phyloP scores from a whole-genome alignment of 2,113 vertebrate genomes.

The Pandion haliaetus region DNA sequence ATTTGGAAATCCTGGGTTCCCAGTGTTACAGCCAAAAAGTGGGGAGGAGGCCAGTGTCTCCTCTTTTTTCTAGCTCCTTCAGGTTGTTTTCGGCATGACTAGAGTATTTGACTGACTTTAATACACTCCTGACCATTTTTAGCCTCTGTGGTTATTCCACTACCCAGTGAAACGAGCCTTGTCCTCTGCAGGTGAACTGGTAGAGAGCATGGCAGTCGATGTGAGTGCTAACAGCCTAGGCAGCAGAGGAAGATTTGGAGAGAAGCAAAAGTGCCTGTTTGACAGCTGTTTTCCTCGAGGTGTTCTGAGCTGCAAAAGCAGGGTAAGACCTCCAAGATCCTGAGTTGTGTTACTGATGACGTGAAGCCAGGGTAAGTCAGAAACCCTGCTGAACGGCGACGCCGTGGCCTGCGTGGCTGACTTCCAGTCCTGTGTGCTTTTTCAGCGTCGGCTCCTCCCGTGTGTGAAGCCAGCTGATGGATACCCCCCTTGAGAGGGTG shows the following conservation, averaged over 20 bases:
- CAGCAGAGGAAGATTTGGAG: neutral
- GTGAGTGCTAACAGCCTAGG: neutral
- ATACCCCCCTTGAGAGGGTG: neutral
- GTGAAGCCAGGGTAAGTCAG: neutral
- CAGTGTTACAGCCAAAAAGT: neutral
- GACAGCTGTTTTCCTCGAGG: neutral
- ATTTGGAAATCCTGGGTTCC: neutral
- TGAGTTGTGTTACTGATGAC: neutral
- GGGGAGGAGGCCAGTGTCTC: neutral
- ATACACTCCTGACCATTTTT: neutral
- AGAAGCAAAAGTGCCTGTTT: neutral
- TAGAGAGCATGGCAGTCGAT: neutral
- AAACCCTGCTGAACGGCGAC: accelerated
- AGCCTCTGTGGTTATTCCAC: neutral
- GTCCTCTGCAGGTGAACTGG: neutral
- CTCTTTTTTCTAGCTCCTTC: neutral
- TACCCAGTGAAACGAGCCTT: neutral
- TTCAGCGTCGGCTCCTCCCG: neutral
- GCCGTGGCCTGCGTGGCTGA: neutral
- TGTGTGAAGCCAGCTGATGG: neutral
- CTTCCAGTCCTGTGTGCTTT: neutral
- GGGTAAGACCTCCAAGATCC: neutral
- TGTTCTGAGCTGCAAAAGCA: neutral
- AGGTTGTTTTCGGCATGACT: neutral
- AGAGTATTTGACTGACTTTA: neutral